Percentiles rank a stretch among this genome's conserved stretches.
These are phyloP conservation scores for Octodon degus DNA, from an alignment of 2,113 vertebrate species.

Conservation along the genomic window DNA sequence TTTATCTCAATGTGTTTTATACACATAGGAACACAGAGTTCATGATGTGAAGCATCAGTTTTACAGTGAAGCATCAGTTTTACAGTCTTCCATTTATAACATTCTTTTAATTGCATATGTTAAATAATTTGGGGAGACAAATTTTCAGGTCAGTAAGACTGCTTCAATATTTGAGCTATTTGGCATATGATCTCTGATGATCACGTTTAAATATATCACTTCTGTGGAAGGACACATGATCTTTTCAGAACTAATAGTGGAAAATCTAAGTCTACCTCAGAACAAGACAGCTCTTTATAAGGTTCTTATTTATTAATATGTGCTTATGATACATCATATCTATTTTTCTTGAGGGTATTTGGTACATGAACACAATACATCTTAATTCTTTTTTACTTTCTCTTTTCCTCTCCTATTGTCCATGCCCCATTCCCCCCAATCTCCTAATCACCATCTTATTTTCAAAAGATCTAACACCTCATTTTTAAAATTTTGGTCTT, in stretches of 20 bases:
- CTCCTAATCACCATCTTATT: neutral
- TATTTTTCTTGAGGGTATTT: neutral
- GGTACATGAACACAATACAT: neutral
- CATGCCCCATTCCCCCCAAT: neutral
- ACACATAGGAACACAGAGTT: neutral
- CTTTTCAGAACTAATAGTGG: neutral
- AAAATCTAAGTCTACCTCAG: neutral
- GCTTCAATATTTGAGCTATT: neutral
- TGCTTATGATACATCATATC: neutral
- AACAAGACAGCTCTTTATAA: neutral
- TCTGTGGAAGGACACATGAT: neutral
- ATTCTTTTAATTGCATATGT: neutral
- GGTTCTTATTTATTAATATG: neutral
- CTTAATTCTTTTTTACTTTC: neutral
- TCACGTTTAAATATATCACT: neutral
- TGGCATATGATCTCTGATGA: neutral
- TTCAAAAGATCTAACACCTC: neutral
- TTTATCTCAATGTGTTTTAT: neutral
- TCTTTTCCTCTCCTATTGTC: neutral
- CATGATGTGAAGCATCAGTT: neutral
- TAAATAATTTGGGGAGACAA: slow-evolving; percentile 27
- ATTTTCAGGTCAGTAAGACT: neutral
- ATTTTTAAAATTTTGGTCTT: neutral
- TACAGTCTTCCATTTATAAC: neutral
- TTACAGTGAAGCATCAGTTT: neutral